Base-by-base conservation (phyloP, 2,113 vertebrate genomes). In the Hystrix brachyura region DNA sequence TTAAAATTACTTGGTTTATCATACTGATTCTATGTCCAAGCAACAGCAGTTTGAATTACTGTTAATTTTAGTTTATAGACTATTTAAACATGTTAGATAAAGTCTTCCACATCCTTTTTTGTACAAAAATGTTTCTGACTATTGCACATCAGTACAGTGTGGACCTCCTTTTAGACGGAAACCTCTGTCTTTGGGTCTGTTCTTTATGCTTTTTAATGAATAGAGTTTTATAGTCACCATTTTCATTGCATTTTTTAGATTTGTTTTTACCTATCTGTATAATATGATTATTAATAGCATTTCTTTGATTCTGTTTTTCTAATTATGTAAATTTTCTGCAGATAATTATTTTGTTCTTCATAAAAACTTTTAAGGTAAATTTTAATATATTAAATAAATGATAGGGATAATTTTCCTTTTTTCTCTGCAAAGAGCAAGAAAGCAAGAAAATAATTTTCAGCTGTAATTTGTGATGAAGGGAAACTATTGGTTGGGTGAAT, bases 21-120 rank as follows among this genome's bases (percentile, higher is more conserved):
- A 43, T 29, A 55, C 53, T 95, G 83, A 76, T 80, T 95, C 19
- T 93, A 0, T 93, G 67, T 87, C 65, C 71, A 69, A 94, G 83
- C 86, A 91, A 43, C 48, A 93, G 8, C 62, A 71, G 51, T 92
- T 79, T 81, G 4, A 91, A 81, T 86, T 89, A 67, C 55, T 64
- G 15, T 6, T 94, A 53, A 55, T 29, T 72, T 32, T 29, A 72
- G 32, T 96, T 90, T 91, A 38, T 91, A 94, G 83, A 59, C 21
- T 27, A 34, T 88, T 95, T 85, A 69, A 71, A 85, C 19, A 7
- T 94, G 46, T 87, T 94, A 74, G 21, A 5, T 94, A 51, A 91
- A 53, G 69, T 94, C 62, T 94, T 93, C 81, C 13, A 46, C 62
- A 89, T 95, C 34, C 10, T 43, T 94, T 90, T 91, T 92, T 80